Conservation (phyloP, 2,113 vertebrate species). For the Poecilia latipinna region DNA sequence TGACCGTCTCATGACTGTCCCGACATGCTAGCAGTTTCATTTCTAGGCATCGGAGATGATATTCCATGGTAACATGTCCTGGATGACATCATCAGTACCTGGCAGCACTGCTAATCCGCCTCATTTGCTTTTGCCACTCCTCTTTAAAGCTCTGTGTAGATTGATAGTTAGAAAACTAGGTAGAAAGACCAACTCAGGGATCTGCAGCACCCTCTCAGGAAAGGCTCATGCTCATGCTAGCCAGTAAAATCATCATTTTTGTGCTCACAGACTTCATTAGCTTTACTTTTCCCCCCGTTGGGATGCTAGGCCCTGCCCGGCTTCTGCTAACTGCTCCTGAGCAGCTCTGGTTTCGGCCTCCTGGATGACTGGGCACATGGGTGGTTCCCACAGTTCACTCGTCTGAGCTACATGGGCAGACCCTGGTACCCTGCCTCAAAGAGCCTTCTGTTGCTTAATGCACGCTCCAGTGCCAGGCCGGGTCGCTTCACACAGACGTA, state of each 20-base stretch:
- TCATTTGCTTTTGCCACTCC: no score
- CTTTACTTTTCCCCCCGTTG: constrained; percentile 43
- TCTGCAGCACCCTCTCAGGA: background rate
- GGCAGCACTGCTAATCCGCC: no score
- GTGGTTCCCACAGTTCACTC: constrained; percentile 80
- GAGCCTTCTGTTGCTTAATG: constrained; percentile 75
- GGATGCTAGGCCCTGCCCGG: constrained; percentile 68
- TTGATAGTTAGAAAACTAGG: no score
- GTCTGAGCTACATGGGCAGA: constrained; percentile 67
- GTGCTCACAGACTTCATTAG: constrained; percentile 52
- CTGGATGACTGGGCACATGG: constrained; percentile 62
- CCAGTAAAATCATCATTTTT: constrained; percentile 16
- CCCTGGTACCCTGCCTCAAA: constrained; percentile 73
- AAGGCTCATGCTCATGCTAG: background rate
- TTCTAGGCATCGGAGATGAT: no score
- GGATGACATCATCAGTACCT: no score
- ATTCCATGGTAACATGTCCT: no score
- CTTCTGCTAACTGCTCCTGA: constrained; percentile 53
- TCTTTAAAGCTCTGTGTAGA: no score
- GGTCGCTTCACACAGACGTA: constrained; percentile 63
- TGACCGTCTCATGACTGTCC: no score
- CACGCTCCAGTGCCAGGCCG: constrained; percentile 20
- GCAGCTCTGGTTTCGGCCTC: constrained; percentile 71
- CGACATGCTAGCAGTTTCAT: no score
- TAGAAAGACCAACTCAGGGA: no score